Percentiles rank a stretch among this genome's conserved stretches.
Evolutionary conservation across 1,140 invertebrate species (phyloP).

Genomic region (Apis cerana): DNA sequence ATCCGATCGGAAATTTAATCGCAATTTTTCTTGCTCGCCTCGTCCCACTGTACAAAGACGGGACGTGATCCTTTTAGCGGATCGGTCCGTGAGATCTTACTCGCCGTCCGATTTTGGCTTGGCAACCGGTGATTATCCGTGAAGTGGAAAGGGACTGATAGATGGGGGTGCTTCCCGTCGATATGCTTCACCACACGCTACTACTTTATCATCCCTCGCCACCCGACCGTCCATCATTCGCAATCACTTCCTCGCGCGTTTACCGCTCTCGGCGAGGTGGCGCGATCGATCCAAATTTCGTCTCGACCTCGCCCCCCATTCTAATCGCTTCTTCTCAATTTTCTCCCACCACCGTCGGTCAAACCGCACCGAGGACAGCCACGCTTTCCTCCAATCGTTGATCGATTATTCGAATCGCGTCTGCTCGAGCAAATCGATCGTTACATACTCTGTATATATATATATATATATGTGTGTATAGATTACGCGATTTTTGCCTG

Average conservation of each 20-base stretch:
- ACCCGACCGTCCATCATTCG: constrained; percentile 75
- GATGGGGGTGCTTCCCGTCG: constrained; percentile 72
- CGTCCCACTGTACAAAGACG: not conserved
- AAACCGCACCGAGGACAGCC: no score
- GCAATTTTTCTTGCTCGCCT: not conserved
- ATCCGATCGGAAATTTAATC: no score
- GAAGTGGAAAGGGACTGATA: constrained; percentile 67
- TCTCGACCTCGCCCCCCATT: constrained; percentile 36
- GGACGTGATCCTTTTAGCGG: constrained; percentile 22
- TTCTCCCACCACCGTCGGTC: no score
- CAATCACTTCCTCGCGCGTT: constrained; percentile 75
- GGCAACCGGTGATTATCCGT: constrained; percentile 69
- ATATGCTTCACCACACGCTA: constrained; percentile 69
- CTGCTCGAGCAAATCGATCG: no score
- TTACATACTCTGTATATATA: no score
- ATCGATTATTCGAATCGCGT: no score
- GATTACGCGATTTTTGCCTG: no score
- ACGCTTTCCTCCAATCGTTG: no score
- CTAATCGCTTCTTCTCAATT: constrained; percentile 35
- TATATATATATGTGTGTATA: no score
- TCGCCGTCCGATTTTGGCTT: constrained; percentile 63
- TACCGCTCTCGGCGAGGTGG: constrained; percentile 52
- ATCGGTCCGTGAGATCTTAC: constrained; percentile 50
- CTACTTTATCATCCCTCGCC: constrained; percentile 73
- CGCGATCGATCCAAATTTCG: constrained; percentile 65